Base-by-base conservation (phyloP, 92 coral and sea anemone species). In the Palythoa heliodiscus region DNA sequence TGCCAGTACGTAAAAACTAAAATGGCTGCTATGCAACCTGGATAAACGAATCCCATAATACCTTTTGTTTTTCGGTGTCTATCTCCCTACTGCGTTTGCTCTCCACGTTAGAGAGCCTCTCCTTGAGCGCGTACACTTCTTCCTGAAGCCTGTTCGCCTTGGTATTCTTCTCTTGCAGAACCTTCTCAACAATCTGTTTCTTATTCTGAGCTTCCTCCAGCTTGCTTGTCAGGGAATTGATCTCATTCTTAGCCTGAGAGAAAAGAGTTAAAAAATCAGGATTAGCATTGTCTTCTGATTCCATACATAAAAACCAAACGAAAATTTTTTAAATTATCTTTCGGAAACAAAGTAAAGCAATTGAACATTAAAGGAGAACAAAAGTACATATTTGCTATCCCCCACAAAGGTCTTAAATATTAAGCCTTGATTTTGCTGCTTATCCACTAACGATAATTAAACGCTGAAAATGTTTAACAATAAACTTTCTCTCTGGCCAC, bases 51-150 rank as follows among this genome's bases (percentile, higher is more conserved):
- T 43, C 50, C 50, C 50, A 64, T n/a, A 73, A 24, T 84, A 96
- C 98, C 95, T 93, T 96, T 71, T 94, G 96, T 76, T 86, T 94
- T 58, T 92, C 96, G 20, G 92, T 92, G 48, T 96, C 98, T 16
- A 96, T 83, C 73, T 96, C 98, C 82, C 98, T 86, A 54, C 89
- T 88, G 86, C 89, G 89, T 1, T 88, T 75, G 70, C 79, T 89
- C 77, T 92, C 93, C n/a, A 86, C 92, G 78, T 82, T 92, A 47
- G 95, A 88, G 47, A 94, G 91, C 70, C 93, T 93, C 52, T 95
- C 95, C 74, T 94, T 94, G 55, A 96, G 90, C 37, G 78, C 87
- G 25, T 81, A 80, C 22, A 96, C 94, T 67, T 96, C 98, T 19
- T 96, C 95, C 70, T 96, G 95, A 10, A 96, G 89, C 47, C 88